Base-by-base conservation (phyloP, 2,797 vertebrate species). In the Distichodus sexfasciatus region DNA sequence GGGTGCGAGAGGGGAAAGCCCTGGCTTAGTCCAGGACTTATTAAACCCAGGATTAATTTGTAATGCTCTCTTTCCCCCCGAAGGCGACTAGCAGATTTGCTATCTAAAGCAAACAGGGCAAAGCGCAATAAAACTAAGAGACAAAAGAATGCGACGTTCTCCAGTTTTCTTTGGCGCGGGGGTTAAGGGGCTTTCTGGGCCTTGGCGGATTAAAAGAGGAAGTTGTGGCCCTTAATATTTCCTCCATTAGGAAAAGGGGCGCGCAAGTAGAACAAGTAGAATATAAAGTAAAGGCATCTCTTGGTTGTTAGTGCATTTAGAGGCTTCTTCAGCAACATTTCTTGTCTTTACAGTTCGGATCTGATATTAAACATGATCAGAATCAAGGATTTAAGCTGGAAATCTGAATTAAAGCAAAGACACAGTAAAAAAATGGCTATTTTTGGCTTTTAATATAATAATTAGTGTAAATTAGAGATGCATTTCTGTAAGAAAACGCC, bases 11-110 rank as follows among this genome's bases (percentile, higher is more conserved):
- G n/a, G n/a, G n/a, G 90, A 93, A 92, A 94, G 91, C 92, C 92
- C 89, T 87, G 91, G 93, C 93, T 94, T 95, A 96, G 94, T 93
- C 94, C 41, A 91, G 85, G 93, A 94, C 91, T 96, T 97, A 96
- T 96, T 95, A 96, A 96, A 96, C 93, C 93, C 90, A 84, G 93
- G 92, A 96, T 96, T 96, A 93, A 96, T 96, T 94, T 97, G 93
- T 95, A 94, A 95, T 95, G 94, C 92, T 94, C 90, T 91, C 90
- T 89, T 90, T 86, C 94, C 93, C n/a, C 91, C 90, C 82, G 75
- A 60, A 85, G 88, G 87, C 87, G 87, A 89, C 84, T 83, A 73
- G 36, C 79, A 90, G 89, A 89, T 91, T 87, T 89, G 87, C 87
- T 88, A 90, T 92, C 89, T 90, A 87, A 90, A 87, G 85, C 88